Evolutionary conservation across 2,113 vertebrate genomes (phyloP), one percentile per base, ranked within the genome.

Genomic region (Heterotilapia buettikoferi): DNA sequence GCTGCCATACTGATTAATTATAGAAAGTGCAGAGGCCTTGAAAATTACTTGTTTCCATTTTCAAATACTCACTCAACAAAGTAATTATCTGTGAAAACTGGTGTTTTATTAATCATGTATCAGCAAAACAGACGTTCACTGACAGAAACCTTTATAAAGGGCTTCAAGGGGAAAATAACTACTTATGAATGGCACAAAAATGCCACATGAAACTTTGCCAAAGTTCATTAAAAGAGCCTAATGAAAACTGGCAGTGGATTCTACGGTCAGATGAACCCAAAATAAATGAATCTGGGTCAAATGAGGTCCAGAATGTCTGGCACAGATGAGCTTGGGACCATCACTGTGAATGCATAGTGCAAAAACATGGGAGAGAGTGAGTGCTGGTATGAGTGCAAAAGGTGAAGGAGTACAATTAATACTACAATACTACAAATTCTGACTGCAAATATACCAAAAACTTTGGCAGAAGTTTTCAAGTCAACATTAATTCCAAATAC

Each of bases 261-360:
- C 68, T 73, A 45, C 1, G 4, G 68, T 29, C 40, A 18, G 9
- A 47, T 76, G 68, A 76, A 47, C 68, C 24, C 40, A 73, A 10
- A 73, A 73, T 73, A 76, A 19, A 47, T 47, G 5, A 76, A 9
- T 76, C 9, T 76, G 40, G 68, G 68, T 7, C 68, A 76, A 26
- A 76, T 19, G 40, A 76, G 9, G 24, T 47, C 68, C 6, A 76
- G 40, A 76, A 76, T 76, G 68, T 19, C 68, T 76, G 68, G 68
- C 21, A 19, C 24, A 26, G 68, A 29, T 29, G 2, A 76, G 40
- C 40, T 45, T 47, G 0, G 68, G 40, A 47, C 68, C 24, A 47
- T 26, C 6, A 29, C 24, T 29, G 40, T 19, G 52, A n/a, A 19
- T 21, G 19, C 19, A 54, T 3, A 11, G n/a, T 11, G 9, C 21